Evolutionary conservation across 2,113 vertebrate species (phyloP).

Genomic region (Nestor notabilis): DNA sequence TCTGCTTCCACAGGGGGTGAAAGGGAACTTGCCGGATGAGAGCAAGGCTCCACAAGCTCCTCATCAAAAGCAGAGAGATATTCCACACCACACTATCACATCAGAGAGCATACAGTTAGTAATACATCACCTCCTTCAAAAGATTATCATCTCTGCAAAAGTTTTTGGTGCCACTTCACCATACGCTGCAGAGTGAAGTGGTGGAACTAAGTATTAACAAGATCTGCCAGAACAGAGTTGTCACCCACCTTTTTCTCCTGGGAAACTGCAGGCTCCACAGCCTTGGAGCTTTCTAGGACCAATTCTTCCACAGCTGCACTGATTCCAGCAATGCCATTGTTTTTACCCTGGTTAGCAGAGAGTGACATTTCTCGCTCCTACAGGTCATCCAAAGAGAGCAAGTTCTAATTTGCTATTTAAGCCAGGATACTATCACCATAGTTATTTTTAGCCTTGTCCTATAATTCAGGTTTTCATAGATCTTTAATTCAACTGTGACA

Average conservation of each 20-base stretch:
- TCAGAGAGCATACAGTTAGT: constrained; percentile 30
- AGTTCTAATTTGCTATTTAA: background rate
- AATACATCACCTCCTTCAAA: background rate
- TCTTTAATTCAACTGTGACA: background rate
- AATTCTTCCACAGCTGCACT: constrained; percentile 77
- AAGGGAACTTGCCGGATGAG: constrained; percentile 48
- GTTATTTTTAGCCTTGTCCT: background rate
- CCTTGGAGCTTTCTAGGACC: constrained; percentile 74
- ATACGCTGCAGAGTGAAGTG: background rate
- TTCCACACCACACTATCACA: constrained; percentile 79
- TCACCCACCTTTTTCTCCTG: constrained; percentile 72
- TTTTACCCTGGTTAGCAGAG: constrained; percentile 70
- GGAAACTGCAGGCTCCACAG: constrained; percentile 53
- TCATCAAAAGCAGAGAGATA: constrained; percentile 92
- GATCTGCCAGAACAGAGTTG: background rate
- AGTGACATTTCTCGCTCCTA: constrained; percentile 84
- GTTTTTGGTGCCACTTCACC: background rate
- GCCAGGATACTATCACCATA: background rate
- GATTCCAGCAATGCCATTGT: constrained; percentile 19
- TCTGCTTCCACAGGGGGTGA: constrained; percentile 54
- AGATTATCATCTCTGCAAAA: background rate
- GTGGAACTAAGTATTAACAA: background rate
- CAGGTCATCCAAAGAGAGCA: constrained; percentile 20
- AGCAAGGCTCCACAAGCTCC: constrained; percentile 75
- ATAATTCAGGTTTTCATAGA: background rate